Evolutionary conservation across 2,113 vertebrate genomes (phyloP).

Genomic region (sheep (Ovis aries)): DNA sequence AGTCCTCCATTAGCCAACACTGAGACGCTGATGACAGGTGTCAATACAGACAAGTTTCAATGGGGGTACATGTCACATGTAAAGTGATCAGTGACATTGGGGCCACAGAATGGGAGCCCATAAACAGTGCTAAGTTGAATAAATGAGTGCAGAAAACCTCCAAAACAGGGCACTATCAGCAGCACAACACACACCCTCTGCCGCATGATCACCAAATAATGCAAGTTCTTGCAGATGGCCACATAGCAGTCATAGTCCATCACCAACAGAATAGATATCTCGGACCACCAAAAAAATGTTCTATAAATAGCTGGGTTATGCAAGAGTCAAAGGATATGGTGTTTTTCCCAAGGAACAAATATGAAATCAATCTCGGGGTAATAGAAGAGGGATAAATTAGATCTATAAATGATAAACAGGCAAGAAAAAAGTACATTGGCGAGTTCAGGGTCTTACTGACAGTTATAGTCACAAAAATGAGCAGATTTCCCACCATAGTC

Average conservation of each 20-base stretch:
- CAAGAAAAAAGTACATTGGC: background rate
- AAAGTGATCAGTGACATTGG: slow-evolving; percentile 59
- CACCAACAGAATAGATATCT: background rate
- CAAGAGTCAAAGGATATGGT: background rate
- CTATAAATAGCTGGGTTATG: background rate
- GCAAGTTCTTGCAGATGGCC: background rate
- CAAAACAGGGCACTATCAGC: slow-evolving; percentile 15
- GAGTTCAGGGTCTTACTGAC: background rate
- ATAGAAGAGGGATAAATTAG: background rate
- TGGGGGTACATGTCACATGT: slow-evolving; percentile 65
- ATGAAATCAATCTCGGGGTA: background rate
- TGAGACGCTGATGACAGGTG: background rate
- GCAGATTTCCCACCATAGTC: slow-evolving; percentile 43
- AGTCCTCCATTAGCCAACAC: slow-evolving; percentile 39
- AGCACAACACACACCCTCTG: slow-evolving; percentile 24
- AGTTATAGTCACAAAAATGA: background rate
- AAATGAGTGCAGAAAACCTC: slow-evolving; percentile 44
- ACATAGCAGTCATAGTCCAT: background rate
- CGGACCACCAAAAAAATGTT: background rate
- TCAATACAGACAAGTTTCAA: slow-evolving; percentile 54
- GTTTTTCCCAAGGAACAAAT: background rate
- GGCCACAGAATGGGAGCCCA: slow-evolving; percentile 58
- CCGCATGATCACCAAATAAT: slow-evolving; percentile 16
- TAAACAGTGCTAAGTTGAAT: slow-evolving; percentile 51
- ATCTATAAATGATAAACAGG: background rate